These are phyloP conservation scores for Halictus quadricinctus DNA, from an alignment of 2,888 invertebrate genomes.

Conservation along the genomic window DNA sequence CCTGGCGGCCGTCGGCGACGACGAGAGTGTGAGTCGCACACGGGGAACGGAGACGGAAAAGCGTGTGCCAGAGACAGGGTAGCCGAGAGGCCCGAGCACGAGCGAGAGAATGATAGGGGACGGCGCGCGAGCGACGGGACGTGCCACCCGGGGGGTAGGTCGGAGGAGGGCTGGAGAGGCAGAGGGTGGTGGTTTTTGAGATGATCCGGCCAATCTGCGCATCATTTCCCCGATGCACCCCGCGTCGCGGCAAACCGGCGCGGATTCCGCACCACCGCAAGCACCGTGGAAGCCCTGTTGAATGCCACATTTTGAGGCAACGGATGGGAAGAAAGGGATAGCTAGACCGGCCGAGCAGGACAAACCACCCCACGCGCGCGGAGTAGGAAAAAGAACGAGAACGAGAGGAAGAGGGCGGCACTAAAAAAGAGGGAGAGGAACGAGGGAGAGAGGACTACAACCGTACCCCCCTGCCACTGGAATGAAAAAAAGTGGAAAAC, in stretches of 20 bases:
- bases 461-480: slow-evolving; percentile 55
- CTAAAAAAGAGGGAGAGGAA: slow-evolving; percentile 44
- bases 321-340: slow-evolving; percentile 68
- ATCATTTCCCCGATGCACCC: slow-evolving; percentile 80
- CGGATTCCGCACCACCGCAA: slow-evolving; percentile 76
- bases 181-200: slow-evolving; percentile 81
- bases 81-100: slow-evolving; percentile 19
- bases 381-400: slow-evolving; percentile 52
- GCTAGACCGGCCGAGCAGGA: slow-evolving; percentile 6
- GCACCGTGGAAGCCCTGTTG: slow-evolving; percentile 80
- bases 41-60: slow-evolving; percentile 43
- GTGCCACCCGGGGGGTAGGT: not conserved
- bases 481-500: slow-evolving; percentile 72
- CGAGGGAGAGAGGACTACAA: slow-evolving; percentile 57
- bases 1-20: slow-evolving; percentile 66
- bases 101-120: slow-evolving; percentile 45
- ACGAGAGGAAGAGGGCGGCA: slow-evolving; percentile 49
- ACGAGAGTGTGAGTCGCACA: slow-evolving; percentile 46
- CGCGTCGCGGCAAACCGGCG: slow-evolving; percentile 70
- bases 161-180: slow-evolving; percentile 57
- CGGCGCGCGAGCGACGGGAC: slow-evolving; percentile 11
- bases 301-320: slow-evolving; percentile 79
- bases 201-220: slow-evolving; percentile 83
- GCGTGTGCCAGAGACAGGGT: slow-evolving; percentile 30
- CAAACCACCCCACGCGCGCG: not conserved